Base-by-base conservation (phyloP, 1,140 invertebrate species). In the Leucophenga varia region DNA sequence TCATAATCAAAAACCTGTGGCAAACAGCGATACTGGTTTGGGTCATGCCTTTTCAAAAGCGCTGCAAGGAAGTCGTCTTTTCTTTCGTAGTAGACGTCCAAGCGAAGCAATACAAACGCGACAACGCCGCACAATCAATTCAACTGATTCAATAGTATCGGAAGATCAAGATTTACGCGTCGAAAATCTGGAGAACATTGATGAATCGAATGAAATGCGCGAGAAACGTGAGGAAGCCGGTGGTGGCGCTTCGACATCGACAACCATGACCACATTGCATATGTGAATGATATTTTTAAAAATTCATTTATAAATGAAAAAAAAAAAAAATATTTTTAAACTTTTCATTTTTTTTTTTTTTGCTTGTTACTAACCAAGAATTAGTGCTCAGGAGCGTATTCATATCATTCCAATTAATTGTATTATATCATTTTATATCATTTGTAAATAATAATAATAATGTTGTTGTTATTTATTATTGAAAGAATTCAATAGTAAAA, bases 231-330 rank as follows among this genome's bases (percentile, higher is more conserved):
- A 1, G 9, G 20, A 28, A 14, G 20, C 5, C 20, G 21, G 16
- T 12, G 22, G 16, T 12, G 22, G 19, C 28, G 7, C 39, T 7
- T 32, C 30, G 4, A 12, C 30, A 3, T 51, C 57, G 8, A 58
- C 51, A 13, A 61, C 34, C 13, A 57, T 54, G 46, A 56, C 58
- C 10, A 61, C 59, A 12, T 35, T 61, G 12, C 55, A 61, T 31
- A 61, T 61, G 48, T 61, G 44, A 57, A 32, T 13, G 13, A 30
- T 12, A 30, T 35, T 34, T 32, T 17, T 28, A n/a, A 20, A 13
- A 18, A 19, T 20, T n/a, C n/a, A n/a, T n/a, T n/a, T n/a, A n/a
- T n/a, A n/a, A n/a, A n/a, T n/a, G n/a, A n/a, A n/a, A n/a, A n/a
- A n/a, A n/a, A n/a, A n/a, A n/a, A n/a, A n/a, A n/a, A n/a, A n/a